phyloP scores from a whole-genome alignment of 2,888 invertebrate genomes.

The Quadroppia sp. region DNA sequence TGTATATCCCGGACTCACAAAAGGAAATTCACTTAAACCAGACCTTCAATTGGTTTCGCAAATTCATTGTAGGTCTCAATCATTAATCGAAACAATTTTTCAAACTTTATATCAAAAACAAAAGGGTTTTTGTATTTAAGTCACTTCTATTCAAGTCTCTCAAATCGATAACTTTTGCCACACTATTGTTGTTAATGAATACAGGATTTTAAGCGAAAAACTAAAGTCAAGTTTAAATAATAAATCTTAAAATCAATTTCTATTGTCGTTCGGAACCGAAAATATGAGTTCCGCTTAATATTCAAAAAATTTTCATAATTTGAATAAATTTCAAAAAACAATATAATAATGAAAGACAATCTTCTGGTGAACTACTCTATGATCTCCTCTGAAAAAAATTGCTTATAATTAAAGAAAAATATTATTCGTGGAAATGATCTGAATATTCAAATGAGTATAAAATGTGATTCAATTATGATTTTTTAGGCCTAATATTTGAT shows the following conservation, averaged over 20 bases:
- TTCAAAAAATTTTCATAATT: too few relatives aligned
- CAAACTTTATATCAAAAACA: conserved; percentile 13
- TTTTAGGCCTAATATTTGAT: too few relatives aligned
- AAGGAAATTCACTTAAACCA: not conserved
- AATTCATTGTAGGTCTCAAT: not conserved
- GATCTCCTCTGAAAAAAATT: not conserved
- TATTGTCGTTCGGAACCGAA: not conserved
- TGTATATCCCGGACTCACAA: not conserved
- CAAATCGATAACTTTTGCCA: not conserved
- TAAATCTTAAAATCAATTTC: not conserved
- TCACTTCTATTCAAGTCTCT: not conserved
- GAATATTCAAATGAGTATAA: too few relatives aligned
- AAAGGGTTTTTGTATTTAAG: not conserved
- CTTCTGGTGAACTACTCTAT: not conserved
- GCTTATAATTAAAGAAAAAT: too few relatives aligned
- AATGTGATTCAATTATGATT: too few relatives aligned
- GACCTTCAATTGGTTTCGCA: not conserved
- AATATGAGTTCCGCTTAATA: not conserved
- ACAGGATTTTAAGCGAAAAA: not conserved
- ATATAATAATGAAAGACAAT: too few relatives aligned
- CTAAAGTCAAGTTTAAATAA: not conserved
- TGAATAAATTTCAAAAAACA: too few relatives aligned
- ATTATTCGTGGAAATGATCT: too few relatives aligned
- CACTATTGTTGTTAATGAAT: conserved; percentile 11
- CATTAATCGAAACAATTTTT: conserved; percentile 13